phyloP scores from a whole-genome alignment of 2,797 vertebrate genomes.

The Falco concolor region DNA sequence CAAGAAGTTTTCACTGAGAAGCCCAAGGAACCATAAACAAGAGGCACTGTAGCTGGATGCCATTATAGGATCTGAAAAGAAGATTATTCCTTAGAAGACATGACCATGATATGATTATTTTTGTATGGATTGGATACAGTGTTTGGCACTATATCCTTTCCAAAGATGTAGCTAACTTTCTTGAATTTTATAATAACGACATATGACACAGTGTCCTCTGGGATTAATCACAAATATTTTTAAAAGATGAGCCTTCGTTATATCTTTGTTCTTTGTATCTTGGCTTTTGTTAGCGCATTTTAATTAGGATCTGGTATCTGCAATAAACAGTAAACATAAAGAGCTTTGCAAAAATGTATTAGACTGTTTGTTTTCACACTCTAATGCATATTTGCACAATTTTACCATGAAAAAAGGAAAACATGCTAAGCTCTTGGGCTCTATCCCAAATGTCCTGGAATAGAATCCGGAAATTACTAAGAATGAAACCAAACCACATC shows the following conservation, averaged over 20 bases:
- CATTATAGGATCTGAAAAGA: slow-evolving; percentile 56
- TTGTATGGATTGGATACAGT: slow-evolving; percentile 32
- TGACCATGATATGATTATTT: slow-evolving; percentile 30
- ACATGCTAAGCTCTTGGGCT: slow-evolving; percentile 87
- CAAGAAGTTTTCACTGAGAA: slow-evolving; percentile 36
- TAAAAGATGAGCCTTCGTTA: slow-evolving; percentile 77
- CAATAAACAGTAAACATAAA: slow-evolving; percentile 88
- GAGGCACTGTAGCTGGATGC: not conserved
- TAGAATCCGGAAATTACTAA: slow-evolving; percentile 82
- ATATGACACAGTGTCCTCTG: slow-evolving; percentile 64
- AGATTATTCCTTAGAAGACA: slow-evolving; percentile 60
- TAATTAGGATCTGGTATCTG: slow-evolving; percentile 88
- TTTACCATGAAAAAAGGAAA: slow-evolving; percentile 87
- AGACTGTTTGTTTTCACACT: slow-evolving; percentile 88
- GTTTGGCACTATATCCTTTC: slow-evolving; percentile 21
- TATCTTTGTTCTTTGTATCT: slow-evolving; percentile 85
- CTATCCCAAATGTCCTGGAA: slow-evolving; percentile 85
- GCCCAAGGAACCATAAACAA: slow-evolving; percentile 2
- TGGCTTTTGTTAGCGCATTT: slow-evolving; percentile 86
- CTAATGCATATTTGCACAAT: slow-evolving; percentile 88
- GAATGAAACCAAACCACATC: slow-evolving; percentile 81
- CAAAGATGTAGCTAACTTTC: slow-evolving; percentile 51
- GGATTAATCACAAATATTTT: slow-evolving; percentile 82
- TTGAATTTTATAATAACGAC: slow-evolving; percentile 64
- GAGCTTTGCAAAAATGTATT: slow-evolving; percentile 88